phyloP scores from a whole-genome alignment of 2,113 vertebrate genomes.

The Vidua chalybeata region DNA sequence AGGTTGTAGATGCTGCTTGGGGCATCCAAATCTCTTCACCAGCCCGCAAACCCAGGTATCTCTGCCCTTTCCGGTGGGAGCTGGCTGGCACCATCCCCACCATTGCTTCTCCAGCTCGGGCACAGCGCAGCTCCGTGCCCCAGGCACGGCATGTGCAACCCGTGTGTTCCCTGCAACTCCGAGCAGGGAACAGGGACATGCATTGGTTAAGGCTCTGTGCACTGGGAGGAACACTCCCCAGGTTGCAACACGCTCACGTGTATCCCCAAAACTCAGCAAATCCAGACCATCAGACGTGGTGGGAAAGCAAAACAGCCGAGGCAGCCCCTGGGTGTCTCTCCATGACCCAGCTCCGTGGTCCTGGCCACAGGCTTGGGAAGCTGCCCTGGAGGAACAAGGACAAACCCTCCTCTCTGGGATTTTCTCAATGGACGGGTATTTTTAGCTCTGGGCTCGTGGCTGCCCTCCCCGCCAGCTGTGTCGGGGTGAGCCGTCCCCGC shows the following conservation, averaged over 20 bases:
- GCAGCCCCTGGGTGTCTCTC: neutral
- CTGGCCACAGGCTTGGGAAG: neutral
- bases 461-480: neutral
- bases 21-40: rapidly evolving
- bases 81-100: no score
- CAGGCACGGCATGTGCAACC: neutral
- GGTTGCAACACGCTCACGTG: no score
- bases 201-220: neutral
- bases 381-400: neutral
- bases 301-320: neutral
- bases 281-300: rapidly evolving
- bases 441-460: neutral
- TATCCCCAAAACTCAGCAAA: neutral
- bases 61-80: neutral
- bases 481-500: neutral
- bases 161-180: neutral
- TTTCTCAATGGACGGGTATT: conserved; percentile 51
- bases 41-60: neutral
- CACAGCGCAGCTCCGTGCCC: rapidly evolving
- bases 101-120: rapidly evolving
- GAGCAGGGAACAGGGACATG: neutral
- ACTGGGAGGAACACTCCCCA: no score
- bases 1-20: no score
- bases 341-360: rapidly evolving
- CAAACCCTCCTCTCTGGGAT: neutral